Evolutionary conservation across 2,888 invertebrate species (phyloP), one percentile per base, ranked within the genome.

Genomic region (Bellardia bayeri): DNA sequence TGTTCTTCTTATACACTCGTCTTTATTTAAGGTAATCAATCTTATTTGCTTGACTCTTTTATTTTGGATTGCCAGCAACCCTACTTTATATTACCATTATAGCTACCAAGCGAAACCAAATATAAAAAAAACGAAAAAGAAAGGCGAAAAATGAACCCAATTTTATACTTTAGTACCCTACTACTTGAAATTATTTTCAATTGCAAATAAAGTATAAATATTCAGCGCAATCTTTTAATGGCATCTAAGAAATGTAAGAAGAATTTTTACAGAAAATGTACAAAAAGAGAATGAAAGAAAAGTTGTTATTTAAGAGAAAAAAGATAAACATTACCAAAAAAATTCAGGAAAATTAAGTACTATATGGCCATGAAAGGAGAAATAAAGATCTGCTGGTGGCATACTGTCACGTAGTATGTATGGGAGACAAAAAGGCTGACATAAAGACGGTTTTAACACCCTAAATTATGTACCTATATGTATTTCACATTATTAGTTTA

Each of bases 141-240:
- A 23, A 11, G 23, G 9, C 13, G 37, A 51, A 37, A 74, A 66
- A 51, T 33, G 33, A 66, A 58, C 61, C 66, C 45, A 63, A 75
- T 45, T 64, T 76, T 63, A 37, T 51, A 37, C 13, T 51, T 16
- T 64, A 23, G 40, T 72, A 56, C 51, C 45, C 37, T 40, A 16
- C 72, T 63, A 76, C 68, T 84, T 78, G 61, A 84, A 87, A 78
- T 78, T 78, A 72, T 82, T 56, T 81, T 78, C 81, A 74, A 81
- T 82, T 81, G 66, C 72, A 72, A 78, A 74, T 42, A 78, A 68
- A 74, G 11, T 16, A 66, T 45, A 83, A 33, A 54, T 72, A 45
- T 82, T 78, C 49, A 78, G 9, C 66, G 75, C 81, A 74, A 87
- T 87, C 87, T 81, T 82, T 82, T 78, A 82, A 78, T 87, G 49